A percentile compares a stretch with the other conserved stretches of the same genome.
These are phyloP conservation scores for Gonioctena quinquepunctata DNA, from an alignment of 1,140 invertebrate genomes.

Conservation along the genomic window DNA sequence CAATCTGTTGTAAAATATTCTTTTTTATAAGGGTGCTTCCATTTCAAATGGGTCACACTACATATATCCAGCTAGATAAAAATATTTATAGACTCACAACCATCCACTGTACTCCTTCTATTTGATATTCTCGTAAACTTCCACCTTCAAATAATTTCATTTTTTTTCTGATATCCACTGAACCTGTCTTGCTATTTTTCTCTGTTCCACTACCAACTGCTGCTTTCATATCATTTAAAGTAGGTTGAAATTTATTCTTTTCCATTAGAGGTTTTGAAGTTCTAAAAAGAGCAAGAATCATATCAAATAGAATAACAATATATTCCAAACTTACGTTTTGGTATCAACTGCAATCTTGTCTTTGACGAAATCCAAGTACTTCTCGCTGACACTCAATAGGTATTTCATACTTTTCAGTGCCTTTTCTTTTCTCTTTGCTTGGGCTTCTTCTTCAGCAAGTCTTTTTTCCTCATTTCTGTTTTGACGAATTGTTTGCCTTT, in stretches of 20 bases:
- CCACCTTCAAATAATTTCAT: constrained; percentile 28
- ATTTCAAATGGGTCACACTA: too few relatives aligned
- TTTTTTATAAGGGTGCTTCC: too few relatives aligned
- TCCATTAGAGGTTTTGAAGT: neutral
- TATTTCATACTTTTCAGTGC: constrained; percentile 19
- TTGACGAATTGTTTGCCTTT: neutral
- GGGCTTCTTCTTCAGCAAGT: constrained; percentile 2
- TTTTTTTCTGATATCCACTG: constrained; percentile 14
- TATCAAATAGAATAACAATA: too few relatives aligned
- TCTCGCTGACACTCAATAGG: constrained; percentile 1
- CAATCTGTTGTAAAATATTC: too few relatives aligned
- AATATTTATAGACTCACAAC: constrained; percentile 15
- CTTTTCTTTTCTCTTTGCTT: neutral
- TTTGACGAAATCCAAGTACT: constrained; percentile 14
- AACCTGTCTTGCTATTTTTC: constrained; percentile 6
- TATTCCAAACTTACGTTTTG: constrained; percentile 2
- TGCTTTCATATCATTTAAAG: constrained; percentile 6
- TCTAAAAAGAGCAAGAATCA: too few relatives aligned
- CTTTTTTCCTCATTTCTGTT: neutral
- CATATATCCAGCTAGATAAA: too few relatives aligned
- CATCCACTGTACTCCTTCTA: constrained; percentile 29
- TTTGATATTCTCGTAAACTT: constrained; percentile 24
- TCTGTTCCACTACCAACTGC: neutral
- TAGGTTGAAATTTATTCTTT: constrained; percentile 9
- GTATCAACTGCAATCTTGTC: neutral